Evolutionary conservation across 2,113 vertebrate species (phyloP), one percentile per base, ranked within the genome.

Genomic region (Herpetotheres cachinnans): DNA sequence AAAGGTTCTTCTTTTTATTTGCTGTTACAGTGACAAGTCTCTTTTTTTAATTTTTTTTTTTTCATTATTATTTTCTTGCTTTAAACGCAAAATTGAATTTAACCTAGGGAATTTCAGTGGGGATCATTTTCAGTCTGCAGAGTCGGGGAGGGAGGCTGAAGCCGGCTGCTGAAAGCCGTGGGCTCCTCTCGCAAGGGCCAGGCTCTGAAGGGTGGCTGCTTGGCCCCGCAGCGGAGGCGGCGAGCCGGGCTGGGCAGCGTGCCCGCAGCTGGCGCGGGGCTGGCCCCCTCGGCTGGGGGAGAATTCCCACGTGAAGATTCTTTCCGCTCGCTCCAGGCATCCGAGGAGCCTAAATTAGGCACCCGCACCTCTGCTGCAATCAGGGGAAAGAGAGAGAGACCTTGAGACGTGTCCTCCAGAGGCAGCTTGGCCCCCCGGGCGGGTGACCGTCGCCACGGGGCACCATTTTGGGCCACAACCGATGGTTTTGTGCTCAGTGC

Each of bases 241-340:
- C 7, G 62, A 93, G 74, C 82, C 17, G 71, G 46, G 54, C 82
- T 65, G 93, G 93, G 96, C 93, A 88, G 16, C 1, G 2, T 69
- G 93, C 91, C 95, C 32, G 0, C 86, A 63, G 91, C 86, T 78
- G 81, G 69, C 0, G 6, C 0, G 3, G 87, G 72, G 50, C 69
- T 89, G 89, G 38, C 63, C 86, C 67, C 77, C 32, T 54, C 2
- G 5, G 65, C 46, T 62, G 32, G 59, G 27, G 44, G 16, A 86
- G 74, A 91, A 95, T 96, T 96, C 90, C 73, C 95, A 91, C 3
- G 44, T 87, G 95, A 87, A 65, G 90, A 96, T 96, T 96, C 89
- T 96, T 97, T 96, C 96, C 91, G 0, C 61, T 89, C 0, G 1
- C 77, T 94, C 54, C 89, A 82, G 81, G 91, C 86, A 61, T 63